Percentiles rank a stretch among this genome's conserved stretches.
These are phyloP conservation scores for Pentalonia nigronervosa DNA, from an alignment of 1,140 invertebrate genomes.

Conservation along the genomic window DNA sequence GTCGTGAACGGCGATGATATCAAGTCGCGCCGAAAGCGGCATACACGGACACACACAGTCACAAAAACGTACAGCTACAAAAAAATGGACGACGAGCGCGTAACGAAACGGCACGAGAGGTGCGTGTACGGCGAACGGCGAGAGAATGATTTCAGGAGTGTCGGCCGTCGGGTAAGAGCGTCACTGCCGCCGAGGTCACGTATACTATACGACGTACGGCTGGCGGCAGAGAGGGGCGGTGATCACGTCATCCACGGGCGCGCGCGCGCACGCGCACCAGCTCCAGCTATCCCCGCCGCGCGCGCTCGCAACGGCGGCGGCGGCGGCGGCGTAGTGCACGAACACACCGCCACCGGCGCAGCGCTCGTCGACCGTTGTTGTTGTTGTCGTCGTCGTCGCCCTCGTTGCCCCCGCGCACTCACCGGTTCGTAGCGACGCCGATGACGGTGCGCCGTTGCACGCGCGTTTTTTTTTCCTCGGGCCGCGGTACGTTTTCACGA, in stretches of 20 bases:
- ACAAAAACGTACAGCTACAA: neutral
- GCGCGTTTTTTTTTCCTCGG: neutral
- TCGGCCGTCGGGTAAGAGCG: constrained; percentile 24
- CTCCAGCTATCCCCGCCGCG: neutral
- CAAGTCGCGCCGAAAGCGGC: neutral
- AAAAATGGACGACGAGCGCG: constrained; percentile 52
- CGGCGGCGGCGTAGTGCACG: neutral
- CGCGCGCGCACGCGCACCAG: neutral
- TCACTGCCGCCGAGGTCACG: constrained; percentile 52
- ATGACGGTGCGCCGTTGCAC: neutral
- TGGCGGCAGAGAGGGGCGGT: neutral
- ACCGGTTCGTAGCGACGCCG: constrained; percentile 6
- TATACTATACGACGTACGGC: neutral
- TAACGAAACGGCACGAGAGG: neutral
- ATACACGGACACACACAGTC: neutral
- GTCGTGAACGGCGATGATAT: neutral
- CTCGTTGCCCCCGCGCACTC: neutral
- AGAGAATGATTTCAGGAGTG: constrained; percentile 35
- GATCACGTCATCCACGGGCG: constrained; percentile 36
- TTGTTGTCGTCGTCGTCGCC: neutral
- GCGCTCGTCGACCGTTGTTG: constrained; percentile 30
- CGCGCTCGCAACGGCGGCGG: neutral
- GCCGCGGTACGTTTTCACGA: too few species aligned
- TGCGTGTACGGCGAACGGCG: neutral
- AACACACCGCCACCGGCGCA: neutral